phyloP scores from a whole-genome alignment of 64 coral and sea anemone species.

The Astreopora myriophthalma region DNA sequence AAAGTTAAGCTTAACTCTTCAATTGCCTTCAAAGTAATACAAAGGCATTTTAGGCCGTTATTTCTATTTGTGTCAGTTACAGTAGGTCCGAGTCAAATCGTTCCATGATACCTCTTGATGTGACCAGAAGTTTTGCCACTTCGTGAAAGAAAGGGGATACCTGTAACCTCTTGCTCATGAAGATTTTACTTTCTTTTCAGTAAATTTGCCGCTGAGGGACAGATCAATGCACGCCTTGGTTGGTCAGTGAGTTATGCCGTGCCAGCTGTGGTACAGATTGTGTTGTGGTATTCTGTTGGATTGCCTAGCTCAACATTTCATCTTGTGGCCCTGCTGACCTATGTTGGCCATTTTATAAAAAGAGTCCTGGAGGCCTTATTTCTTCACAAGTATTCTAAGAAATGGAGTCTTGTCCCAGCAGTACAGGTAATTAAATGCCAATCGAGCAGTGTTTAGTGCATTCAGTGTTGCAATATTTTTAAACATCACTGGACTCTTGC shows the following conservation, averaged over 20 bases:
- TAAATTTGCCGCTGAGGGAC: slow-evolving; percentile 69
- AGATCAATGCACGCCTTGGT: slow-evolving; percentile 61
- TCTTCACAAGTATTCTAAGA: slow-evolving; percentile 88
- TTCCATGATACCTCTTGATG: no score
- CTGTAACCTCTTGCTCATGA: not conserved
- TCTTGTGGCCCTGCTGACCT: slow-evolving; percentile 52
- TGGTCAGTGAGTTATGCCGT: slow-evolving; percentile 62
- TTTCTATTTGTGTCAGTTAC: no score
- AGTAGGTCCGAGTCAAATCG: no score
- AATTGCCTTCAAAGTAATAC: no score
- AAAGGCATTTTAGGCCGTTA: no score
- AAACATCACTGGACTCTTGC: not conserved
- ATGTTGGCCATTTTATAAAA: slow-evolving; percentile 72
- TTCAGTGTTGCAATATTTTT: not conserved
- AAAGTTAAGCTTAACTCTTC: not conserved
- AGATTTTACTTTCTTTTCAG: slow-evolving; percentile 36
- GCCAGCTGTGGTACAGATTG: slow-evolving; percentile 43
- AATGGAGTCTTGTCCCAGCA: slow-evolving; percentile 27
- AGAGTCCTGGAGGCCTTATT: slow-evolving; percentile 79
- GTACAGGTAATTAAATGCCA: slow-evolving; percentile 49
- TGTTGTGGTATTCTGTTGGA: slow-evolving; percentile 63
- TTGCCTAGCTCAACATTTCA: slow-evolving; percentile 67
- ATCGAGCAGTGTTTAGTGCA: not conserved
- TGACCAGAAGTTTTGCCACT: no score
- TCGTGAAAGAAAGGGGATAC: not conserved